These are phyloP conservation scores for Callinectes sapidus DNA, from an alignment of 2,888 invertebrate species.

Conservation along the genomic window DNA sequence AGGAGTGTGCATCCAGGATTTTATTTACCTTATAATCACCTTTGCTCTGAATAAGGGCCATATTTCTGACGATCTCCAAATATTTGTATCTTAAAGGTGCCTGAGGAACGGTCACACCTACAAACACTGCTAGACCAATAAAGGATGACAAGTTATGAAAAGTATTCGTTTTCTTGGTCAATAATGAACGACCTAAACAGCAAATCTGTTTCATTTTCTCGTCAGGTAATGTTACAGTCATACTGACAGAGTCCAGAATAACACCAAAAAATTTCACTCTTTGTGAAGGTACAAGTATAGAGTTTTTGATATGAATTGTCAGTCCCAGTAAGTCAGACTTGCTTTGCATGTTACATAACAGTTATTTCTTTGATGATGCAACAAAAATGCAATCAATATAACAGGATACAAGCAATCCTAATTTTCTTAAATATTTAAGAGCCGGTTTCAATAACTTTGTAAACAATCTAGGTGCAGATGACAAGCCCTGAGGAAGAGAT, in stretches of 20 bases:
- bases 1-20: background rate
- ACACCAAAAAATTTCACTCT: background rate
- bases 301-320: background rate
- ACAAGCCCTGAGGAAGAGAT: background rate
- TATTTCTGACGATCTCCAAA: background rate
- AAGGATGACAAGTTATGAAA: background rate
- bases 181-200: background rate
- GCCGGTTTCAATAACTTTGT: constrained; percentile 24
- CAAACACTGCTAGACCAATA: background rate
- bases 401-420: background rate
- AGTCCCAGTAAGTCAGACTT: background rate
- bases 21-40: background rate
- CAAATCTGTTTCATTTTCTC: background rate
- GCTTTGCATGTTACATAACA: constrained; percentile 9
- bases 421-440: background rate
- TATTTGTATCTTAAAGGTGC: constrained; percentile 6
- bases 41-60: background rate
- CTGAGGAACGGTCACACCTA: background rate
- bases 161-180: background rate
- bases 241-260: background rate
- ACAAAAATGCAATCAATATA: background rate
- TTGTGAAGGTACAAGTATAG: background rate
- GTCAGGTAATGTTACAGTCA: no score
- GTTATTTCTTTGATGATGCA: background rate
- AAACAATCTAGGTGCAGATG: background rate